Conservation (phyloP, 2,113 vertebrate genomes). For the Physeter macrocephalus region DNA sequence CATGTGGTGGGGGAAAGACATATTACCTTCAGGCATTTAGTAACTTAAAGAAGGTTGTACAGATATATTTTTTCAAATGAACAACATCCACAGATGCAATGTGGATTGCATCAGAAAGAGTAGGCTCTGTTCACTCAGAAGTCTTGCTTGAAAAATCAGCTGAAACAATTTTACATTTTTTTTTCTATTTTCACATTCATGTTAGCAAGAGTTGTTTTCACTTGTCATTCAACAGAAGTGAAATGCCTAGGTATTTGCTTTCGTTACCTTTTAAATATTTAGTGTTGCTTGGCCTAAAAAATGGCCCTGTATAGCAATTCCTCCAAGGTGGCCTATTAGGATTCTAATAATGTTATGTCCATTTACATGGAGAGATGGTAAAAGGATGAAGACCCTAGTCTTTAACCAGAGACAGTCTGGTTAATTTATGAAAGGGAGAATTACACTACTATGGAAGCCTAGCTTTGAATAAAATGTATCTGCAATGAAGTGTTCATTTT, state of each 20-base stretch:
- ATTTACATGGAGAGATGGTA: neutral
- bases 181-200: neutral
- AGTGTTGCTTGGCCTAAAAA: neutral
- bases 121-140: neutral
- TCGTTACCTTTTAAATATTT: slow-evolving; percentile 22
- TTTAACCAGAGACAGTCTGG: neutral
- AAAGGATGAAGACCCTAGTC: neutral
- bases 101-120: slow-evolving; percentile 31
- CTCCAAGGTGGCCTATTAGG: neutral
- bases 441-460: slow-evolving; percentile 7
- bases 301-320: neutral
- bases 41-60: slow-evolving; percentile 78
- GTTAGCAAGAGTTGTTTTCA: slow-evolving; percentile 24
- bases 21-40: slow-evolving; percentile 74
- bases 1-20: slow-evolving; percentile 52
- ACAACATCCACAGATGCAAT: slow-evolving; percentile 73
- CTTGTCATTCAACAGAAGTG: slow-evolving; percentile 30
- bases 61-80: slow-evolving; percentile 82
- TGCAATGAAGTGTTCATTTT: slow-evolving; percentile 56
- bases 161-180: neutral
- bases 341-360: neutral
- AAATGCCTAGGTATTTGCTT: slow-evolving; percentile 13
- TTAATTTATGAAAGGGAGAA: neutral
- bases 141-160: neutral
- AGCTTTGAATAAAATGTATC: slow-evolving; percentile 60